Conservation (phyloP, 2,888 invertebrate species). For the Laspeyria flexula region DNA sequence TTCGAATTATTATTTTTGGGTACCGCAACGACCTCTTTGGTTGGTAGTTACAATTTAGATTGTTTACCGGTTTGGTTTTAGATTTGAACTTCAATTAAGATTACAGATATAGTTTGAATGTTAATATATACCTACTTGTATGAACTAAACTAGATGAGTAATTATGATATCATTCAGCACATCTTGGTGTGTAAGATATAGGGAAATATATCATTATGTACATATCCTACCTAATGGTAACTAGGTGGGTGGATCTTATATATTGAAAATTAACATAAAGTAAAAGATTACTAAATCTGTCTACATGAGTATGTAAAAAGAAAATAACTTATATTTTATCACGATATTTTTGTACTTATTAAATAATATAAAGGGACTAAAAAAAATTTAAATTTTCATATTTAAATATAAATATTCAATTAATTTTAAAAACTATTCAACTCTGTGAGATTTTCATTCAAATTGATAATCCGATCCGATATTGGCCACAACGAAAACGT, state of each 20-base stretch:
- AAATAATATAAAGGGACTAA: too few species aligned
- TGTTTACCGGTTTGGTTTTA: constrained; percentile 41
- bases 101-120: constrained; percentile 10
- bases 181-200: too few species aligned
- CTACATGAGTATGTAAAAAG: too few species aligned
- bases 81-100: constrained; percentile 38
- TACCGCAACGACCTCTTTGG: constrained; percentile 54
- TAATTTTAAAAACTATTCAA: constrained; percentile 11
- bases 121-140: not conserved
- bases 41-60: constrained; percentile 28
- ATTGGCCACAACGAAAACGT: constrained; percentile 56
- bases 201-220: too few species aligned
- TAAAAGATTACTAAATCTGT: too few species aligned
- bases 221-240: too few species aligned
- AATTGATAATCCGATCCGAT: constrained; percentile 30
- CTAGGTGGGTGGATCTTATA: too few species aligned
- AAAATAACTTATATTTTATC: too few species aligned
- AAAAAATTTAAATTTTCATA: not conserved
- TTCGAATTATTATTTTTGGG: constrained; percentile 65
- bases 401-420: constrained; percentile 13
- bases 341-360: too few species aligned
- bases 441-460: constrained; percentile 10
- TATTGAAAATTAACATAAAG: too few species aligned
- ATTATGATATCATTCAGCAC: too few species aligned
- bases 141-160: not conserved